Conservation (phyloP, 2,113 vertebrate genomes). For the Psittacula cyanocephala region DNA sequence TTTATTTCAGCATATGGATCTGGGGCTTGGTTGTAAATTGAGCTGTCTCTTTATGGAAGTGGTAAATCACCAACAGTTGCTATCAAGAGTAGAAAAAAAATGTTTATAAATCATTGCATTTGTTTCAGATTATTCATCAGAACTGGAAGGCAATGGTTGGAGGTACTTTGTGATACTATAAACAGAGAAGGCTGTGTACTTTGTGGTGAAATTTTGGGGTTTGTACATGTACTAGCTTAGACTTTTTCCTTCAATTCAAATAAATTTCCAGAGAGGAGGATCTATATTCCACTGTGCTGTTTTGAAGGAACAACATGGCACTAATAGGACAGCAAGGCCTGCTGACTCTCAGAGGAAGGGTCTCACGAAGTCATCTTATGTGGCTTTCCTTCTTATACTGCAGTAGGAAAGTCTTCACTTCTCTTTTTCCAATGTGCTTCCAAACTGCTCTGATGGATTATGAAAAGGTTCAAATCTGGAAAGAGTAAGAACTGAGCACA, state of each 20-base stretch:
- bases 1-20: background rate
- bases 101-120: slow-evolving; percentile 54
- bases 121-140: slow-evolving; percentile 62
- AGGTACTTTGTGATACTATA: slow-evolving; percentile 28
- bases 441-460: background rate
- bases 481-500: background rate
- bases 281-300: background rate
- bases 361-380: background rate
- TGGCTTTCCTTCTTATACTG: background rate
- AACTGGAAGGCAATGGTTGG: slow-evolving; percentile 22
- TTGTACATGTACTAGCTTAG: background rate
- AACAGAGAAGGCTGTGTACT: slow-evolving; percentile 18
- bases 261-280: background rate
- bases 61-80: slow-evolving; percentile 21
- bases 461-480: background rate
- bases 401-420: background rate
- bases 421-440: background rate
- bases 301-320: background rate
- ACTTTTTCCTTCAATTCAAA: background rate
- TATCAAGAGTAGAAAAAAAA: slow-evolving; percentile 12
- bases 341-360: background rate
- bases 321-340: background rate
- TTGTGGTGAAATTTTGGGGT: background rate
- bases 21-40: background rate
- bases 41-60: background rate